phyloP scores from a whole-genome alignment of 2,113 vertebrate genomes.

The Indicator indicator region DNA sequence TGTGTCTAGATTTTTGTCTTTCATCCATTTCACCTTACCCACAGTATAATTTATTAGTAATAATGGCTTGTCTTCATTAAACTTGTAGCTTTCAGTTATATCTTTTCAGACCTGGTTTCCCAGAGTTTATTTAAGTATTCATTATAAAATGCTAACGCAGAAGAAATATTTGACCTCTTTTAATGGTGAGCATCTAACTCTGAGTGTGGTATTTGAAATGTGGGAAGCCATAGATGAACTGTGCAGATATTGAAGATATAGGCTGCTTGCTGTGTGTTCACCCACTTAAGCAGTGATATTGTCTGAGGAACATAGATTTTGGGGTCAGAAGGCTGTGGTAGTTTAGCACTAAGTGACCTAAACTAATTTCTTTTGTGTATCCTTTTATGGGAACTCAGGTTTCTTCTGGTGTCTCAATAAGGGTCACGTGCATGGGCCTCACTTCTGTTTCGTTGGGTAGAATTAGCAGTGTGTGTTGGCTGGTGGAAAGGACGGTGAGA shows the following conservation, averaged over 20 bases:
- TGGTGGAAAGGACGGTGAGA: background rate
- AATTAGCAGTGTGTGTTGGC: background rate
- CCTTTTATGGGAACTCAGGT: background rate
- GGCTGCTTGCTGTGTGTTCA: background rate
- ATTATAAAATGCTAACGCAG: background rate
- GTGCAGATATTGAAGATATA: background rate
- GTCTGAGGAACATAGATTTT: background rate
- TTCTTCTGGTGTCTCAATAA: background rate
- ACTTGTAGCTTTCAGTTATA: background rate
- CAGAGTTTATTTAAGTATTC: background rate
- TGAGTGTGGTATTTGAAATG: background rate
- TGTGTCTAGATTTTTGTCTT: constrained; percentile 9
- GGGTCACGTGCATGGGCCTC: background rate
- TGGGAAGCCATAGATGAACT: background rate
- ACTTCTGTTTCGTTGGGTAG: background rate
- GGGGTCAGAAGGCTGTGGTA: background rate
- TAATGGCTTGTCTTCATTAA: background rate
- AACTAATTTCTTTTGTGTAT: background rate
- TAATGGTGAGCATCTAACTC: background rate
- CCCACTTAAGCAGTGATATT: background rate
- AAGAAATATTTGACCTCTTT: background rate
- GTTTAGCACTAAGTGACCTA: background rate
- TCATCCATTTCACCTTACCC: background rate
- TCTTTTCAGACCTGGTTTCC: background rate
- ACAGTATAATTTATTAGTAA: background rate